Percentiles rank a stretch among this genome's conserved stretches.
Evolutionary conservation across 2,113 vertebrate genomes (phyloP).

Genomic region (Emydura subglobosa): DNA sequence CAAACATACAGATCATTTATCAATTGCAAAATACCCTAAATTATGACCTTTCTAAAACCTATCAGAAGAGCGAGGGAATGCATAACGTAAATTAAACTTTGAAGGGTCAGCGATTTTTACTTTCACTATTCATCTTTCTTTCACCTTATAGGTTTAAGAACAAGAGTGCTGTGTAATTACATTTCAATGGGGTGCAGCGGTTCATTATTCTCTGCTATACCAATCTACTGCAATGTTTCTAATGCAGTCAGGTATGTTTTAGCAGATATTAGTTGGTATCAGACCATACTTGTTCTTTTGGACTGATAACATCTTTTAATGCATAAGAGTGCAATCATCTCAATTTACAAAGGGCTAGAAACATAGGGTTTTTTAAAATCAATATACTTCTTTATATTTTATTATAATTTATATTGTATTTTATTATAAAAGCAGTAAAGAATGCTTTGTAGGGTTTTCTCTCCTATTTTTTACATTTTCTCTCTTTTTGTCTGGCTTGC

Average conservation of each 20-base stretch:
- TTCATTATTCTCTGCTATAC: constrained; percentile 95
- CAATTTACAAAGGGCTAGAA: constrained; percentile 76
- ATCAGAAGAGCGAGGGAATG: constrained; percentile 93
- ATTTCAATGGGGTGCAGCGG: constrained; percentile 94
- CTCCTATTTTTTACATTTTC: constrained; percentile 20
- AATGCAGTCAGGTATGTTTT: constrained; percentile 90
- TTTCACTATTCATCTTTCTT: constrained; percentile 98
- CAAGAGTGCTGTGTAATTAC: constrained; percentile 99
- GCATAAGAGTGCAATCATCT: constrained; percentile 78
- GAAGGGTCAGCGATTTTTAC: constrained; percentile 98
- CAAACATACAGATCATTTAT: constrained; percentile 99
- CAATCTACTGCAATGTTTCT: constrained; percentile 92
- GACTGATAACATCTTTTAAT: constrained; percentile 78
- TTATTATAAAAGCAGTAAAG: constrained; percentile 63
- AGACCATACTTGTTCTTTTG: constrained; percentile 78
- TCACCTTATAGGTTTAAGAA: constrained; percentile 93
- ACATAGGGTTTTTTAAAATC: constrained; percentile 52
- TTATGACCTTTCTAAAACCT: constrained; percentile 98
- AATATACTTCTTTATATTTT: constrained; percentile 73
- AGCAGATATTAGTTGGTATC: constrained; percentile 80
- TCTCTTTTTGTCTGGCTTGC: constrained; percentile 32
- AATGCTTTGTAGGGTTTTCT: constrained; percentile 9
- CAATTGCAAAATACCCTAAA: constrained; percentile 97
- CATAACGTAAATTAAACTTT: constrained; percentile 98
- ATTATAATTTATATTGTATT: constrained; percentile 51